phyloP scores from a whole-genome alignment of 2,888 invertebrate genomes.

The Nebria brevicollis region DNA sequence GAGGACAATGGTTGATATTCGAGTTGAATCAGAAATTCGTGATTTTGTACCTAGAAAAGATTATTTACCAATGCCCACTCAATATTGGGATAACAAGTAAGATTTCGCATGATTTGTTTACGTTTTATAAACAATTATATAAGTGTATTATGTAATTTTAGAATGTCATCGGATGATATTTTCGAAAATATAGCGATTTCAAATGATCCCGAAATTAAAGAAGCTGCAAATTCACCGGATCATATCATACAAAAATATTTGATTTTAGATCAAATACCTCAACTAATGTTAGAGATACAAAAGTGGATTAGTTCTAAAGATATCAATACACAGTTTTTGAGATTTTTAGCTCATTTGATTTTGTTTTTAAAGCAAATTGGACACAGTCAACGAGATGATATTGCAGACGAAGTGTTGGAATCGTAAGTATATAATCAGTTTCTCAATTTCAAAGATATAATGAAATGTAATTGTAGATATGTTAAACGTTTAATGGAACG shows the following conservation, averaged over 20 bases:
- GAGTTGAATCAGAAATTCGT: slow-evolving; percentile 83
- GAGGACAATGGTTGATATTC: slow-evolving; percentile 81
- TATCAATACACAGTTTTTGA: slow-evolving; percentile 69
- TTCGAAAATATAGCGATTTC: slow-evolving; percentile 75
- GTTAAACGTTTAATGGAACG: slow-evolving; percentile 77
- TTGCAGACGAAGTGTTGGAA: slow-evolving; percentile 80
- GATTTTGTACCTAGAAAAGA: slow-evolving; percentile 66
- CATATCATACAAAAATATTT: slow-evolving; percentile 85
- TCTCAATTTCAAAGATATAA: slow-evolving; percentile 7
- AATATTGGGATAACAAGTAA: slow-evolving; percentile 72
- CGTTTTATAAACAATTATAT: slow-evolving; percentile 4
- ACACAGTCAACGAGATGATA: slow-evolving; percentile 73
- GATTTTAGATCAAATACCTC: slow-evolving; percentile 82
- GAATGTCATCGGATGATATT: slow-evolving; percentile 74
- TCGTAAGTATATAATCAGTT: slow-evolving; percentile 64
- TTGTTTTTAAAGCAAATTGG: slow-evolving; percentile 85
- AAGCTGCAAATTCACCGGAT: slow-evolving; percentile 73
- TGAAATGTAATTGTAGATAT: slow-evolving; percentile 62
- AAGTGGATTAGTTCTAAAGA: slow-evolving; percentile 70
- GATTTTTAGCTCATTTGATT: slow-evolving; percentile 88
- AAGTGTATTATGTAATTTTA: slow-evolving; percentile 56
- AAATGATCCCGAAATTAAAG: slow-evolving; percentile 66
- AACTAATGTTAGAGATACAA: slow-evolving; percentile 77
- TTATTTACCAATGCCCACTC: slow-evolving; percentile 71
- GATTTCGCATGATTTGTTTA: background rate